phyloP scores from a whole-genome alignment of 2,797 vertebrate genomes.

The Sus cebifrons region DNA sequence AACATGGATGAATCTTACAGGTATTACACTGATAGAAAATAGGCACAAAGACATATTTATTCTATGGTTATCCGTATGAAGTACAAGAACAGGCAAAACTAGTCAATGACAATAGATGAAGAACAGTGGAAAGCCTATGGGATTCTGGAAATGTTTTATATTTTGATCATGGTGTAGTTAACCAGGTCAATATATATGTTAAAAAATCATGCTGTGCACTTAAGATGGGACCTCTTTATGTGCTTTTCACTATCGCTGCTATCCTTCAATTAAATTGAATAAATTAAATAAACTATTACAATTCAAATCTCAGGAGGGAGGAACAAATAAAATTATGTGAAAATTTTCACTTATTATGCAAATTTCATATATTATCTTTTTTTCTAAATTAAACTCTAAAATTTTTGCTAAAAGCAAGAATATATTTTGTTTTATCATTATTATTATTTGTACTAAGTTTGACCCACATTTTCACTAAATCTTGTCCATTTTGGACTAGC shows the following conservation, averaged over 20 bases:
- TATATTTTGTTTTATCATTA: conserved; percentile 20
- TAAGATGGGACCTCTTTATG: neutral
- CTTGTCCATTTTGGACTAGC: neutral
- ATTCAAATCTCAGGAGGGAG: neutral
- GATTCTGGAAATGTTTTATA: neutral
- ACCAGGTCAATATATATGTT: neutral
- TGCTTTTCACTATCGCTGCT: neutral
- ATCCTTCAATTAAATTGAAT: conserved; percentile 41
- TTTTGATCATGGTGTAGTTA: conserved; percentile 39
- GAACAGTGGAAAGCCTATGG: neutral
- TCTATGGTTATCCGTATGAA: neutral
- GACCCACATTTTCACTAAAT: neutral
- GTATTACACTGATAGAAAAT: neutral
- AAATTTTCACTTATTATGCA: conserved; percentile 34
- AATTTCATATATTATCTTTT: neutral
- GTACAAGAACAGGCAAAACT: neutral
- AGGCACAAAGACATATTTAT: neutral
- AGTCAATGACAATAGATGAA: neutral
- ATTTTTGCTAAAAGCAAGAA: neutral
- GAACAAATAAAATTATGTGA: neutral
- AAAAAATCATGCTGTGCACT: neutral
- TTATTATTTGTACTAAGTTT: conserved; percentile 7
- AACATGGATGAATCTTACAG: neutral
- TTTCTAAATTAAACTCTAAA: conserved; percentile 31
- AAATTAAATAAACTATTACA: conserved; percentile 16